These are phyloP conservation scores for Bibio marci DNA, from an alignment of 2,888 invertebrate genomes.

Conservation along the genomic window DNA sequence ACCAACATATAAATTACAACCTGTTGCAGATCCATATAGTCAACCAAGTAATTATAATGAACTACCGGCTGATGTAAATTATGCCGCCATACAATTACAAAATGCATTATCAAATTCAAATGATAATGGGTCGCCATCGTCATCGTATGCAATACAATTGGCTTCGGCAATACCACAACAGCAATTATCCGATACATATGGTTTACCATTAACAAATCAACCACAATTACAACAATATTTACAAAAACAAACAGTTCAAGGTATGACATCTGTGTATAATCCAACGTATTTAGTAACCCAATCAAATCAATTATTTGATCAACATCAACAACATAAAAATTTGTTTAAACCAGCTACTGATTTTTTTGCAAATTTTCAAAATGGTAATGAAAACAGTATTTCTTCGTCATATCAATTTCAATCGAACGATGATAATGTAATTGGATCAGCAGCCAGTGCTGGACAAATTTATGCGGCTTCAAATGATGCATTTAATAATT, in stretches of 20 bases:
- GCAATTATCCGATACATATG: conserved; percentile 32
- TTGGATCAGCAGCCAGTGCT: conserved; percentile 19
- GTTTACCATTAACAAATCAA: conserved; percentile 28
- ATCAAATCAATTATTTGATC: conserved; percentile 27
- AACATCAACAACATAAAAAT: conserved; percentile 26
- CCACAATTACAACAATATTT: conserved; percentile 27
- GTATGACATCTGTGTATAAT: conserved; percentile 24
- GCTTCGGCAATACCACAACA: conserved; percentile 27
- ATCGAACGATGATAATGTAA: neutral
- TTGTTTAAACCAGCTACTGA: conserved; percentile 36
- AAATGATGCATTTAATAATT: conserved; percentile 11
- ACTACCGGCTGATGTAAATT: conserved; percentile 20
- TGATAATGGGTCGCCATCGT: conserved; percentile 6
- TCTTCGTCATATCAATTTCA: too few relatives aligned
- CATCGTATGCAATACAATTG: conserved; percentile 20
- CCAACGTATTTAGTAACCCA: conserved; percentile 27
- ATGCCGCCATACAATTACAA: neutral
- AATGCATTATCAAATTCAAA: conserved; percentile 3
- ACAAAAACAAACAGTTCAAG: conserved; percentile 17
- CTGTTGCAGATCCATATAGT: conserved; percentile 27
- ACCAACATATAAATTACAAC: conserved; percentile 26
- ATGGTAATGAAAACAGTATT: neutral
- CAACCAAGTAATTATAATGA: conserved; percentile 26
- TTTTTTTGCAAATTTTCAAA: conserved; percentile 24
- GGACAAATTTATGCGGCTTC: conserved; percentile 20